Conservation (phyloP, 2,797 vertebrate species). For the Columba guinea region DNA sequence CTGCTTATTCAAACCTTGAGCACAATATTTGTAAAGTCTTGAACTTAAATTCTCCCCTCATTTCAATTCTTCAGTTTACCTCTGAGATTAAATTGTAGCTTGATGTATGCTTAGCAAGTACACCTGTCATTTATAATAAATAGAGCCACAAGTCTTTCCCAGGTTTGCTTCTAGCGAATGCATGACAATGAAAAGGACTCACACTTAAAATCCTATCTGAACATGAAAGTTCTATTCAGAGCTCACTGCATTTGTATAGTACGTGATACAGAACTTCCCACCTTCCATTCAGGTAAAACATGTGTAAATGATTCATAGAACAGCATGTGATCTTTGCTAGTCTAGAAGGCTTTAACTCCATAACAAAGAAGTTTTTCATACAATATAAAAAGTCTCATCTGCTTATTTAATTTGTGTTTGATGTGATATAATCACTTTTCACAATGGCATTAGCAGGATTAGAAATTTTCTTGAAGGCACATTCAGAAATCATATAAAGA, state of each 20-base stretch:
- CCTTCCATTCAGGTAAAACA: neutral
- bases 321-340: neutral
- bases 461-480: neutral
- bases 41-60: slow-evolving; percentile 21
- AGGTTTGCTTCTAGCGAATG: neutral
- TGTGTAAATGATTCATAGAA: neutral
- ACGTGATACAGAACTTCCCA: neutral
- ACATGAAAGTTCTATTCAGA: neutral
- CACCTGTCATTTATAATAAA: slow-evolving; percentile 20
- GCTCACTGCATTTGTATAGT: neutral
- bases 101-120: neutral
- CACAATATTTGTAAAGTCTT: neutral
- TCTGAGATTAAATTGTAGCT: slow-evolving; percentile 22
- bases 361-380: neutral
- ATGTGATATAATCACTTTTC: neutral
- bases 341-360: neutral
- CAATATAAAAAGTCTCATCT: neutral
- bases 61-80: slow-evolving; percentile 26
- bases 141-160: neutral
- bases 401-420: neutral
- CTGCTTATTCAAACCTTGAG: slow-evolving; percentile 14
- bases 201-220: neutral
- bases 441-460: neutral
- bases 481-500: neutral
- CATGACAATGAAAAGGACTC: slow-evolving; percentile 7